phyloP scores from a whole-genome alignment of 1,140 invertebrate species.

The Apolygus lucorum region DNA sequence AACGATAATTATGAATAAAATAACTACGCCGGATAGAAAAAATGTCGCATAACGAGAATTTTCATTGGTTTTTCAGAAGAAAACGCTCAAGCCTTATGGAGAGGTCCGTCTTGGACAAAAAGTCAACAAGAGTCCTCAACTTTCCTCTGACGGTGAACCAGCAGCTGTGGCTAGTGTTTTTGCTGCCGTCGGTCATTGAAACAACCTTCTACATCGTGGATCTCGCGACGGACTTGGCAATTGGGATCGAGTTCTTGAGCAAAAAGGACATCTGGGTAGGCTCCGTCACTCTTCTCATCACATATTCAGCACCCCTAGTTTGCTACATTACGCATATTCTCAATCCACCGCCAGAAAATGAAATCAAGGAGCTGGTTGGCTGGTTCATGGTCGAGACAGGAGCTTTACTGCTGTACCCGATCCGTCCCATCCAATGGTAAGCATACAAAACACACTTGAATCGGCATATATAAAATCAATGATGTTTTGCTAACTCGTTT shows the following conservation, averaged over 20 bases:
- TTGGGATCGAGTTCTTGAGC: constrained; percentile 10
- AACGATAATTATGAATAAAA: too few species aligned
- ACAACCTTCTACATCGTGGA: constrained; percentile 28
- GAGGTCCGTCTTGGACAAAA: constrained; percentile 28
- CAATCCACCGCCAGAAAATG: constrained; percentile 36
- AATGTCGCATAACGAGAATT: too few species aligned
- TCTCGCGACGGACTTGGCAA: constrained; percentile 24
- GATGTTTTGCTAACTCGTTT: constrained; percentile 5
- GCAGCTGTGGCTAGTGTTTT: constrained; percentile 31
- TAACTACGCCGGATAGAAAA: too few species aligned
- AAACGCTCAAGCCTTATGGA: constrained; percentile 6
- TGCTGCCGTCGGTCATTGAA: constrained; percentile 27
- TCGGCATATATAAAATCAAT: too few species aligned
- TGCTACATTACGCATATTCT: constrained; percentile 48
- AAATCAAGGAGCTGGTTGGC: not conserved
- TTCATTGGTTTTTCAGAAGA: constrained; percentile 15
- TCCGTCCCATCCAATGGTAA: constrained; percentile 32
- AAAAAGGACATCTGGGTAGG: constrained; percentile 8
- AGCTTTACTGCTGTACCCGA: constrained; percentile 29
- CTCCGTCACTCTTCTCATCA: constrained; percentile 41
- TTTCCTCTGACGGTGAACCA: constrained; percentile 28
- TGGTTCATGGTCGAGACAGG: constrained; percentile 30
- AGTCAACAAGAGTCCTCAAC: constrained; percentile 23
- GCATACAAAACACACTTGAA: not conserved
- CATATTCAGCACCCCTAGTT: constrained; percentile 45